Base-by-base conservation (phyloP, 2,888 invertebrate genomes). In the Caenorhabditis sp. region DNA sequence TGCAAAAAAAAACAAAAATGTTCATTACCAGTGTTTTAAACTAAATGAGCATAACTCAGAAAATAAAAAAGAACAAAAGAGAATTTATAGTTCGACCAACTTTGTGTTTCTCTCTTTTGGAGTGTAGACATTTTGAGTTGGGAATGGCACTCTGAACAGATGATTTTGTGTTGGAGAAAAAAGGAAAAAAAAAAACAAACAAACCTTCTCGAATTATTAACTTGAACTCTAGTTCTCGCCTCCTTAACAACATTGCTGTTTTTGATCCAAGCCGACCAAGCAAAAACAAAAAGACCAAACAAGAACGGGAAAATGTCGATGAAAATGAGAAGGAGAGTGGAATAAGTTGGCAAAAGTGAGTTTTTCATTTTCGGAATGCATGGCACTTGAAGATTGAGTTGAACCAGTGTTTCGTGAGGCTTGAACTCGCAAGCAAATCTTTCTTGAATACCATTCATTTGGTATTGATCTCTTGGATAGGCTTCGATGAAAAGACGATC, bases 291-390 rank as follows among this genome's bases (percentile, higher is more conserved):
- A 21, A 68, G 54, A 21, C 81, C 81, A 60, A 82, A 84, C 8
- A 79, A 31, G 69, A 85, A 84, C 24, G 85, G 85, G 67, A 85
- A 78, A 17, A 86, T 54, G 64, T 80, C 82, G 64, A 86, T 69
- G 66, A 85, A 63, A 57, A 86, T 84, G 37, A 86, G 77, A 53
- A 86, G 63, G 27, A 84, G 55, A n/a, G 83, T 83, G 8, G 80
- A 79, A 68, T 84, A 85, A 2, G 78, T 76, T 8, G 85, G 84
- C 14, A 86, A 75, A 6, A 84, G 77, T 19, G 81, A 81, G 69
- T 85, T 83, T 64, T 86, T 85, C 55, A 86, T 75, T 71, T 84
- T 85, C 4, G 83, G 84, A 26, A 84, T 66, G 58, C 85, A 86
- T 10, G 83, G 81, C 37, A 79, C 77, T 82, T 81, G 79, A 12